Percentiles rank a stretch among this genome's conserved stretches.
Conservation (phyloP, 2,888 invertebrate genomes). For the Hypomecis punctinalis region DNA sequence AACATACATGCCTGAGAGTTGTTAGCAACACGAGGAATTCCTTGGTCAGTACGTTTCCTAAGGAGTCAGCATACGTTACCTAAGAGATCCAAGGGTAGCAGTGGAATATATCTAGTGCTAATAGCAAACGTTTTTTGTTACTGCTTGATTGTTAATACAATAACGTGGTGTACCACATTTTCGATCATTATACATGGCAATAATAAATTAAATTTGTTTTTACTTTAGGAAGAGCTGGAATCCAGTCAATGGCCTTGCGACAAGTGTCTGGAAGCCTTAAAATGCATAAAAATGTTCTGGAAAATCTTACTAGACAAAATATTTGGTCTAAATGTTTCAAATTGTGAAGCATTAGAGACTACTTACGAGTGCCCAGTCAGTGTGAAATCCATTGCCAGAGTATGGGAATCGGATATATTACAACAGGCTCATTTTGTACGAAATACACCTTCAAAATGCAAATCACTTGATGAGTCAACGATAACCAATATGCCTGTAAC, state of each 20-base stretch:
- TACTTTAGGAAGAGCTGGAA: slow-evolving; percentile 73
- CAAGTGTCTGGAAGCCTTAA: slow-evolving; percentile 72
- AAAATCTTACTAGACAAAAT: slow-evolving; percentile 72
- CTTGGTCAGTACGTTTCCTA: too few relatives aligned
- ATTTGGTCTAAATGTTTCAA: slow-evolving; percentile 60
- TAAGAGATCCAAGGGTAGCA: too few relatives aligned
- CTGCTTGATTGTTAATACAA: too few relatives aligned
- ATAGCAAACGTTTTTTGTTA: too few relatives aligned
- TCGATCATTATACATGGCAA: neutral
- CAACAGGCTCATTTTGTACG: slow-evolving; percentile 65
- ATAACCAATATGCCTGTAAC: neutral
- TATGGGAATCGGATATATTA: slow-evolving; percentile 69
- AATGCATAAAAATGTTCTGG: slow-evolving; percentile 78
- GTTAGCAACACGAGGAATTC: too few relatives aligned
- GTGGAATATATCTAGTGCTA: too few relatives aligned
- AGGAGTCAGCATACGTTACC: too few relatives aligned
- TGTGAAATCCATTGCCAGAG: slow-evolving; percentile 60
- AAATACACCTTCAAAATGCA: slow-evolving; percentile 50
- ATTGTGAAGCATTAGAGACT: slow-evolving; percentile 46
- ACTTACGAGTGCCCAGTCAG: slow-evolving; percentile 48
- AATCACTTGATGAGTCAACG: slow-evolving; percentile 18
- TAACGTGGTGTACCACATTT: neutral
- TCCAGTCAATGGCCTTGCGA: slow-evolving; percentile 79
- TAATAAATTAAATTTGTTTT: too few relatives aligned
- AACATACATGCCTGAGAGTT: too few relatives aligned